Conservation (phyloP, 2,113 vertebrate species). For the Chauna torquata region DNA sequence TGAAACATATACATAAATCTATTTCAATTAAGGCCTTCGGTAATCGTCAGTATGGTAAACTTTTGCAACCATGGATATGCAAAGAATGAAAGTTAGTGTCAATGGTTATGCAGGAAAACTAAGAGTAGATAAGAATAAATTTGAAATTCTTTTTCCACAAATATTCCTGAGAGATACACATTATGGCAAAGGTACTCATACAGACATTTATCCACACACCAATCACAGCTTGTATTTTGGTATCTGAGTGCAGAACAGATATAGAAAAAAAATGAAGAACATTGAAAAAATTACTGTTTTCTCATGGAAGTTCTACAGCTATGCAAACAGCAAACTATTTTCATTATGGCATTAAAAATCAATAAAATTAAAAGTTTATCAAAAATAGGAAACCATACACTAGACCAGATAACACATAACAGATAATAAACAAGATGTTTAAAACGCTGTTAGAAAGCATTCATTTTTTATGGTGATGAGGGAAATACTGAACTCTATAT, state of each 20-base stretch:
- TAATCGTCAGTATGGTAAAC: not conserved
- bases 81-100: not conserved
- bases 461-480: not conserved
- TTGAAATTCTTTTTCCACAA: not conserved
- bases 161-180: not conserved
- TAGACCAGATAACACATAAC: not conserved
- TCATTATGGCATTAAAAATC: conserved; percentile 17
- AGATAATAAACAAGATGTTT: not conserved
- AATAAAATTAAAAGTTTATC: conserved; percentile 5
- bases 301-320: conserved; percentile 3
- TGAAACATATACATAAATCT: not conserved
- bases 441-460: not conserved
- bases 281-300: not conserved
- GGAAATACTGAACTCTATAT: not conserved
- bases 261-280: not conserved
- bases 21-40: not conserved
- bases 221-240: not conserved
- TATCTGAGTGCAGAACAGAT: not conserved
- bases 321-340: conserved; percentile 5
- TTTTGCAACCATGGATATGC: not conserved
- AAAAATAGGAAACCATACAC: not conserved
- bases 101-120: not conserved
- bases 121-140: not conserved
- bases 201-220: not conserved
- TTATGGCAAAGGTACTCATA: not conserved